Base-by-base conservation (phyloP, 2,888 invertebrate genomes). In the Campoplex nolae region DNA sequence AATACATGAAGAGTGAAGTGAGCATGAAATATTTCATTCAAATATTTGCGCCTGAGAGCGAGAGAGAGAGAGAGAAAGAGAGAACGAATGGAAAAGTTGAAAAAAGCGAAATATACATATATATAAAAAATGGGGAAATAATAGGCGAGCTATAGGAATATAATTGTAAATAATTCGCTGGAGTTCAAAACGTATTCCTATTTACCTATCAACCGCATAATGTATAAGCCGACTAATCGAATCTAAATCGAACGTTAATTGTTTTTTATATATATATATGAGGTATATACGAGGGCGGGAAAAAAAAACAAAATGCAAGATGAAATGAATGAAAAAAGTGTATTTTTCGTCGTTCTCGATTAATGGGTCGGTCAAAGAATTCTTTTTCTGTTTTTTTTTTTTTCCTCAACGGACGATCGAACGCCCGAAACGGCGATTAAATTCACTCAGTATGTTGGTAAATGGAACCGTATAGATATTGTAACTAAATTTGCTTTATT, bases 401-500 rank as follows among this genome's bases (percentile, higher is more conserved):
- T 51, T 38, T 58, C 28, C n/a, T 23, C 23, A 73, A 65, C 23
- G 38, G 80, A 83, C 76, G 48, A 65, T 51, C 54, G 70, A 62
- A 65, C 75, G 83, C 75, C 68, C 32, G 68, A 71, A 87, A 90
- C 71, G 86, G 88, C 77, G 88, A 87, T 90, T 90, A 89, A 85
- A 90, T 88, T 90, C 88, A 89, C 89, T 90, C 87, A 85, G 88
- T 87, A 88, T 90, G 90, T 86, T 85, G 88, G 85, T 76, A 88
- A 85, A 84, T 88, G 88, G 89, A 91, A 92, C 89, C 91, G 77
- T 83, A 92, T 92, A 91, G 92, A 93, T 93, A 93, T 91, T 93
- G 93, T 94, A 94, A 93, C 91, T 93, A 92, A 94, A 93, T 93
- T 94, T 93, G 93, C 93, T 94, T 94, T 93, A 94, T 94, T 93